These are phyloP conservation scores for Tetranychus piercei DNA, from an alignment of 2,888 invertebrate species.

Conservation along the genomic window DNA sequence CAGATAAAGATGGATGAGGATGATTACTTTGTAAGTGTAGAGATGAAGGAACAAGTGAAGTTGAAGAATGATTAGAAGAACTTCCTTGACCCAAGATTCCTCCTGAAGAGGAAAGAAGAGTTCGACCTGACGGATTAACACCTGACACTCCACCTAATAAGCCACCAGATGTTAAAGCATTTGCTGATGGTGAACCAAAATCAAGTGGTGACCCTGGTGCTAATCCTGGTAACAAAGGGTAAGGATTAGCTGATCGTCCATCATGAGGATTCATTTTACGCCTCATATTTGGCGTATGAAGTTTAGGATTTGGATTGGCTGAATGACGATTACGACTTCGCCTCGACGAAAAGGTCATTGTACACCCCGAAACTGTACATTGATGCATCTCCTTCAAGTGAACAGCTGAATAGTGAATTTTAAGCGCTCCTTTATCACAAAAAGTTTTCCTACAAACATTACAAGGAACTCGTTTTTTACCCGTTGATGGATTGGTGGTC, in stretches of 20 bases:
- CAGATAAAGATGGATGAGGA: not conserved
- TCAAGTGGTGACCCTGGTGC: slow-evolving; percentile 1
- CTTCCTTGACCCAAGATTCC: slow-evolving; percentile 31
- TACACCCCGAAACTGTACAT: slow-evolving; percentile 94
- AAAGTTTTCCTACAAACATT: slow-evolving; percentile 96
- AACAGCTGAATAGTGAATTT: slow-evolving; percentile 97
- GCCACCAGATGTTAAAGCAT: slow-evolving; percentile 19
- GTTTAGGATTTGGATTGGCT: slow-evolving; percentile 92
- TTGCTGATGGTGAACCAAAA: slow-evolving; percentile 14
- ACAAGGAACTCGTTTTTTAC: slow-evolving; percentile 91
- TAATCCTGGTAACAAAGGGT: slow-evolving; percentile 35
- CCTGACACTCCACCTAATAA: slow-evolving; percentile 21
- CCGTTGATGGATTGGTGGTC: slow-evolving; percentile 75
- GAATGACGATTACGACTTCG: slow-evolving; percentile 87
- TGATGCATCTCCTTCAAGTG: slow-evolving; percentile 98
- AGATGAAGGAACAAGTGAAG: not conserved
- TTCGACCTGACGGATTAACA: slow-evolving; percentile 31
- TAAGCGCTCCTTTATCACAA: slow-evolving; percentile 97
- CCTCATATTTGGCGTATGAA: slow-evolving; percentile 82
- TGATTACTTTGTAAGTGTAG: not conserved
- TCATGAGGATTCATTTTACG: slow-evolving; percentile 86
- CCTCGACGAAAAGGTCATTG: slow-evolving; percentile 96
- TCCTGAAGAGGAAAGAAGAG: slow-evolving; percentile 10
- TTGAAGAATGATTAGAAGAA: not conserved
- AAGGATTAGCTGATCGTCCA: slow-evolving; percentile 69